Conservation (phyloP, 2,113 vertebrate species). For the Progne subis region DNA sequence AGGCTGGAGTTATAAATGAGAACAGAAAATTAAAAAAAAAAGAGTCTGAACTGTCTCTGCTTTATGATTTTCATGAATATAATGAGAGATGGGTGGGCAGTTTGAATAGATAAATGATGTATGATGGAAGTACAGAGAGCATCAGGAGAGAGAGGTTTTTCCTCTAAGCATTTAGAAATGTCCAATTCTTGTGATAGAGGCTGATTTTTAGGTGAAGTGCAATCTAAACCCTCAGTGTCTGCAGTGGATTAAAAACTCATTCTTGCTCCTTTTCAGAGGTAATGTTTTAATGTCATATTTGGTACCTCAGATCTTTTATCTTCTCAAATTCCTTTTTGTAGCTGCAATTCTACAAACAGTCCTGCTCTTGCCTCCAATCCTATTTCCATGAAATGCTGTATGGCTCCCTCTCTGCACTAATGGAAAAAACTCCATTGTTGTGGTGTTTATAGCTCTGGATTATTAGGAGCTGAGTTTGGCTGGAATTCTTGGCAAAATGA, state of each 20-base stretch:
- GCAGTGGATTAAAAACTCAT: not conserved
- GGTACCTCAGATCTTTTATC: not conserved
- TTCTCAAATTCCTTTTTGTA: not conserved
- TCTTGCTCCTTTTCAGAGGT: not conserved
- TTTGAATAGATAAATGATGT: not conserved
- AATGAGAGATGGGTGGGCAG: not conserved
- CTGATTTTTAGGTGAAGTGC: not conserved
- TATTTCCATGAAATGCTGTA: not conserved
- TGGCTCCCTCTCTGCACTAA: not conserved
- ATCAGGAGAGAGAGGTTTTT: not conserved
- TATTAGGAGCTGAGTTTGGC: constrained; percentile 32
- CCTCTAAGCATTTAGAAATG: not conserved
- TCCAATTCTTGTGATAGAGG: not conserved
- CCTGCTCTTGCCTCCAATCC: not conserved
- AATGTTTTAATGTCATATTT: not conserved
- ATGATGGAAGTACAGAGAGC: not conserved
- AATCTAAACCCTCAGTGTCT: not conserved
- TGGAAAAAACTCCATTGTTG: constrained; percentile 15
- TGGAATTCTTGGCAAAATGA: constrained; percentile 26
- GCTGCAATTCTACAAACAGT: not conserved
- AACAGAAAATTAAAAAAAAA: not conserved
- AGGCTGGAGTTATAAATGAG: not conserved
- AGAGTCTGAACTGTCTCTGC: not conserved
- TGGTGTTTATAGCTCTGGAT: constrained; percentile 37
- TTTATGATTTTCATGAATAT: not conserved